A percentile compares a stretch with the other conserved stretches of the same genome.
Evolutionary conservation across 1,140 invertebrate species (phyloP).

Genomic region (Drosophila orosa): DNA sequence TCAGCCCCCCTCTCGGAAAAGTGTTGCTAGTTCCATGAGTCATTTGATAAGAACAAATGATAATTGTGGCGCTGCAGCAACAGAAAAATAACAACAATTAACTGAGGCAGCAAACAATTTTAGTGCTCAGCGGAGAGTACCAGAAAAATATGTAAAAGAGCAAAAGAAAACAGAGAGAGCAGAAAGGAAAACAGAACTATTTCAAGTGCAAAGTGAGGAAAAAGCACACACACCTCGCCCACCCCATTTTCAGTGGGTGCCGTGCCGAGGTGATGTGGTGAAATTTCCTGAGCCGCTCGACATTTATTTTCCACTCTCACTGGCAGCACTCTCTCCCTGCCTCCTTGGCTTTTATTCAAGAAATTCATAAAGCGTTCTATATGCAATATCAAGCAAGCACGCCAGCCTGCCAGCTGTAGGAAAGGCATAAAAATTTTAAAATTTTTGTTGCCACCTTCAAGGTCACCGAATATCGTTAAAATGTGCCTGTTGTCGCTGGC

Average conservation of each 20-base stretch:
- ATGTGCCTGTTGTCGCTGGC: constrained; percentile 43
- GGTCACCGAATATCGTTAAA: constrained; percentile 62
- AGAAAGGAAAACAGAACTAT: constrained; percentile 45
- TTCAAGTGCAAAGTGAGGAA: constrained; percentile 69
- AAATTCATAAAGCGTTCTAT: constrained; percentile 30
- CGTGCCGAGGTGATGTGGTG: constrained; percentile 25
- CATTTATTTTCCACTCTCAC: constrained; percentile 22
- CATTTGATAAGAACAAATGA: constrained; percentile 69
- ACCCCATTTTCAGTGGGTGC: constrained; percentile 32
- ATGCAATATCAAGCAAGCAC: constrained; percentile 40
- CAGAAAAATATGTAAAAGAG: constrained; percentile 10
- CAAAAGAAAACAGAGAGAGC: constrained; percentile 20
- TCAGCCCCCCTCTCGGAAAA: constrained; percentile 6
- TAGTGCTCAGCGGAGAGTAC: constrained; percentile 2
- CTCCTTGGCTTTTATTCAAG: constrained; percentile 42
- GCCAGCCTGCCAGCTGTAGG: constrained; percentile 10
- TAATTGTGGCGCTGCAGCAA: constrained; percentile 41
- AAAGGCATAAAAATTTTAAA: constrained; percentile 38
- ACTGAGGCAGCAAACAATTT: constrained; percentile 16
- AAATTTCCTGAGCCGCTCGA: constrained; percentile 56
- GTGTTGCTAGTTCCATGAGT: constrained; percentile 45
- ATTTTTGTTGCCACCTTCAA: constrained; percentile 60
- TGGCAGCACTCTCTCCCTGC: constrained; percentile 21
- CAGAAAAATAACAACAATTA: constrained; percentile 34
- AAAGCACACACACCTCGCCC: constrained; percentile 25